A percentile compares a stretch with the other conserved stretches of the same genome.
Conservation (phyloP, 2,797 vertebrate species). For the Coregonus sp. region DNA sequence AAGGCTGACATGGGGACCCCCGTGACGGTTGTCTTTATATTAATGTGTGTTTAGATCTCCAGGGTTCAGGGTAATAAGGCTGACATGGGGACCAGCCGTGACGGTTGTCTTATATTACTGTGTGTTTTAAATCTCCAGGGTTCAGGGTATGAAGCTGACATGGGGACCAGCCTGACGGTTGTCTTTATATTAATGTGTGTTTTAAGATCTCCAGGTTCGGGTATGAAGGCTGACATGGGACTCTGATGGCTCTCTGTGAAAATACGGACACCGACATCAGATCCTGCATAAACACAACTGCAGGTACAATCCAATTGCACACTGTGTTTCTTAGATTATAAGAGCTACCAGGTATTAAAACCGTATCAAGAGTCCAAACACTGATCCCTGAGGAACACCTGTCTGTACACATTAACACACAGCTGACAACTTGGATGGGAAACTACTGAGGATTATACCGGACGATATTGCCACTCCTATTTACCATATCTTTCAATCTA, state of each 20-base stretch:
- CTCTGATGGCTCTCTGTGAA: constrained; percentile 85
- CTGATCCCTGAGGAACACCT: too few species aligned
- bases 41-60: not conserved
- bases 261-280: constrained; percentile 94
- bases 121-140: not conserved
- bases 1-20: not conserved
- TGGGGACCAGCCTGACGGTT: not conserved
- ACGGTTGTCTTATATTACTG: too few species aligned
- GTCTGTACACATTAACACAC: too few species aligned
- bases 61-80: not conserved
- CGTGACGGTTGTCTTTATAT: not conserved
- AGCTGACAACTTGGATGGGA: too few species aligned
- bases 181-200: not conserved
- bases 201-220: constrained; percentile 82
- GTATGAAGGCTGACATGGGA: constrained; percentile 81
- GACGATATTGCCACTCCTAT: too few species aligned
- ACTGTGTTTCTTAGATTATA: not conserved
- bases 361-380: too few species aligned
- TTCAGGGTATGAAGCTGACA: not conserved
- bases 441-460: too few species aligned
- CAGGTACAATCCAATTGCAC: constrained; percentile 80
- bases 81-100: not conserved
- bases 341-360: too few species aligned
- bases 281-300: constrained; percentile 90
- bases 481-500: too few species aligned